These are phyloP conservation scores for Diloba caeruleocephala DNA, from an alignment of 2,888 invertebrate genomes.

Conservation along the genomic window DNA sequence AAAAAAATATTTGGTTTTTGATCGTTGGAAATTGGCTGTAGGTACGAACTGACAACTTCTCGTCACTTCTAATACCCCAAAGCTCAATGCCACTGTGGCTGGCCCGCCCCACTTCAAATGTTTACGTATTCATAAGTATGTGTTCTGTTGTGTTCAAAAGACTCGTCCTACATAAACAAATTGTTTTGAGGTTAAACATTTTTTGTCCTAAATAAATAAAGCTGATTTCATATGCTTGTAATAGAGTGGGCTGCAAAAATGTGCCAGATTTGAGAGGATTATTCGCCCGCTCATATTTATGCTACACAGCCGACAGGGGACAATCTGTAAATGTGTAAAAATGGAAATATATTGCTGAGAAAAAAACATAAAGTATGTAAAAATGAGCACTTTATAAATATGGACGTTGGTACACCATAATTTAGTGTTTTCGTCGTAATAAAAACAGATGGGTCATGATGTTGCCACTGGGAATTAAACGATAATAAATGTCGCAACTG, in stretches of 20 bases:
- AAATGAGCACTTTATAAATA: constrained; percentile 24
- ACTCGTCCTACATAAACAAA: constrained; percentile 41
- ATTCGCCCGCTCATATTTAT: constrained; percentile 33
- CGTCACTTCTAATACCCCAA: constrained; percentile 1
- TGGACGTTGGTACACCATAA: not conserved
- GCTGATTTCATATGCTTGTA: constrained; percentile 26
- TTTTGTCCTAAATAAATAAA: constrained; percentile 50
- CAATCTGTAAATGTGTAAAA: constrained; percentile 42
- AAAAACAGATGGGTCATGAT: no score
- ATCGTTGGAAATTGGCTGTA: no score
- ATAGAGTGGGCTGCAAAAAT: constrained; percentile 29
- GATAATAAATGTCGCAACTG: no score
- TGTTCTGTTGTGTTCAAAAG: constrained; percentile 26
- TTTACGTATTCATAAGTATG: constrained; percentile 9
- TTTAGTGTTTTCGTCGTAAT: constrained; percentile 4
- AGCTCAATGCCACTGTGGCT: no score
- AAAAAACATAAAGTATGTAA: constrained; percentile 10
- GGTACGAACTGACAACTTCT: no score
- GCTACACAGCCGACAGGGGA: constrained; percentile 7
- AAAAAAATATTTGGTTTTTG: no score
- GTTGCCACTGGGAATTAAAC: no score
- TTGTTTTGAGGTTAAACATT: constrained; percentile 42
- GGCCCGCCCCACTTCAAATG: not conserved
- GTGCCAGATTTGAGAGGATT: constrained; percentile 36
- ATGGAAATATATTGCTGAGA: constrained; percentile 32